Base-by-base conservation (phyloP, 1,140 invertebrate genomes). In the Metaphire vulgaris region DNA sequence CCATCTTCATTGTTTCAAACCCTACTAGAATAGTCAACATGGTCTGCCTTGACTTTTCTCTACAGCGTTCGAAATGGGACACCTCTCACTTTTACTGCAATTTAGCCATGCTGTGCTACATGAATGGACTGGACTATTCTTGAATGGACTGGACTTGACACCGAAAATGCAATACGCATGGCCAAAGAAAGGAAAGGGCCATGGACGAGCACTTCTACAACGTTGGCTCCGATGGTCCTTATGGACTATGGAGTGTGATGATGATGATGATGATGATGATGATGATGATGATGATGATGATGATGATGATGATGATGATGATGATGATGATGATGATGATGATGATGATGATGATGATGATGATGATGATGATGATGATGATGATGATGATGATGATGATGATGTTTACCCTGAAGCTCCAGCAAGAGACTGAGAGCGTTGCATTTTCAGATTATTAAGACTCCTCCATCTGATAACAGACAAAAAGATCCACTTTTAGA, bases 361-460 rank as follows among this genome's bases (percentile, higher is more conserved):
- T 71, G 69, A 71, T 28, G 69, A 71, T 28, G 69, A 71, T 28
- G 69, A 71, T 71, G 69, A 71, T 71, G 69, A 71, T 71, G 69
- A 71, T 71, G 68, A 69, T 71, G 69, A 71, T 71, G 69, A 71
- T 31, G 69, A 71, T 0, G 28, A 71, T 16, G 69, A 71, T 71
- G 69, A 71, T 81, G 72, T 76, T 84, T 82, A 90, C 90, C 90
- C 93, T 1, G 92, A 93, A 0, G 93, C 93, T 2, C 95, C 95
- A 85, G 97, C 92, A 1, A 98, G 83, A 79, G 91, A 95, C 83
- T 92, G 93, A 82, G 97, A 95, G 82, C 96, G 96, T 81, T 95
- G 91, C 21, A 91, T 90, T 83, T 96, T 96, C 16, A 97, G 87
- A 81, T 91, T 89, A 85, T 97, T 94, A 29, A 99, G 87, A 34